These are phyloP conservation scores for Apolygus lucorum DNA, from an alignment of 1,140 invertebrate genomes.

Conservation along the genomic window DNA sequence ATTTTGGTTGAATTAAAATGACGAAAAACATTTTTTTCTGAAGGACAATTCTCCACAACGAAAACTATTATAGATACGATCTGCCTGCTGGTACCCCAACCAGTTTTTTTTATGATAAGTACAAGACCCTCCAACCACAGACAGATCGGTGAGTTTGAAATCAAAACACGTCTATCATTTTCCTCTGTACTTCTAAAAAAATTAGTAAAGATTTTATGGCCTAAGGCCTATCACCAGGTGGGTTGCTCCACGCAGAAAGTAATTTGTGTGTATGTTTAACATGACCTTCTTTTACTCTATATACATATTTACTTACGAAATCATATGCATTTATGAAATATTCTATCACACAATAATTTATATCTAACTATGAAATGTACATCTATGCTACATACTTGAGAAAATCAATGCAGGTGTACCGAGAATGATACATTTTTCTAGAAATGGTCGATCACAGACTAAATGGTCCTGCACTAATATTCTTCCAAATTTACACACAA, in stretches of 20 bases:
- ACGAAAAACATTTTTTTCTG: too few species aligned
- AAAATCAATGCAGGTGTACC: background rate
- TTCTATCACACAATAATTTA: conserved; percentile 7
- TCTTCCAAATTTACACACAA: background rate
- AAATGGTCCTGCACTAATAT: conserved; percentile 3
- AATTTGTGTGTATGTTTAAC: conserved; percentile 6
- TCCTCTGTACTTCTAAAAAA: background rate
- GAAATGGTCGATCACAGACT: conserved; percentile 9
- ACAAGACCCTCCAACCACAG: background rate
- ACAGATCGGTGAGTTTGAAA: too few species aligned
- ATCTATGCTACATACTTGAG: background rate
- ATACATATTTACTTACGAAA: conserved; percentile 6
- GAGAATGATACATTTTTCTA: background rate
- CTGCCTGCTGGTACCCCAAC: too few species aligned
- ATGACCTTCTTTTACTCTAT: conserved; percentile 10
- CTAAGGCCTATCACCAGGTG: conserved; percentile 12
- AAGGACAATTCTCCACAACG: too few species aligned
- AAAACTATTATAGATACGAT: too few species aligned
- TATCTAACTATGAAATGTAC: background rate
- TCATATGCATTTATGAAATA: background rate
- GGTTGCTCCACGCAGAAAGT: conserved; percentile 8
- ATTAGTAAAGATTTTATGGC: background rate
- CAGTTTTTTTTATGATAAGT: background rate
- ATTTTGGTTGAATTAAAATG: too few species aligned
- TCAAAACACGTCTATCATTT: background rate